Conservation (phyloP, 2,113 vertebrate species). For the Turdus rufiventris region DNA sequence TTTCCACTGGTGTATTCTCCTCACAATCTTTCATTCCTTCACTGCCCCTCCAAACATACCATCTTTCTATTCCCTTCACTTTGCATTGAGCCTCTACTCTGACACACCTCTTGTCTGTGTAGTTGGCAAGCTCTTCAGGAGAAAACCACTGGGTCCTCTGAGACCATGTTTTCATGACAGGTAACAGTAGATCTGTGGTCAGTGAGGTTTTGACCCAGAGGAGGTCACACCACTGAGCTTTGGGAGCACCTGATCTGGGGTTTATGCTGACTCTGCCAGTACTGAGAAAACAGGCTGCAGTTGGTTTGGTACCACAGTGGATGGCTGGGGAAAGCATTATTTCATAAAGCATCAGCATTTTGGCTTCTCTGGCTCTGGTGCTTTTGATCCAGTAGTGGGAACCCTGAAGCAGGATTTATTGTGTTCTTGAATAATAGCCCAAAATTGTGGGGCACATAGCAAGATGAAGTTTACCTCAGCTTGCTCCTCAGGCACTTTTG, state of each 20-base stretch:
- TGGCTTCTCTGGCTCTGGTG: background rate
- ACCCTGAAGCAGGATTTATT: slow-evolving; percentile 25
- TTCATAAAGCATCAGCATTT: background rate
- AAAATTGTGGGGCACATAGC: background rate
- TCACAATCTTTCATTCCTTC: background rate
- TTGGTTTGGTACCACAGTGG: background rate
- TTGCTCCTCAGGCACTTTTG: slow-evolving; percentile 29
- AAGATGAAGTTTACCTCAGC: background rate
- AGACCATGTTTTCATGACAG: background rate
- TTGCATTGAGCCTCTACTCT: background rate
- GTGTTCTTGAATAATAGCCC: slow-evolving; percentile 1
- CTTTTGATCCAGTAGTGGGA: slow-evolving; percentile 27
- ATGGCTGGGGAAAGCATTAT: background rate
- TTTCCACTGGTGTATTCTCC: background rate
- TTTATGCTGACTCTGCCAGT: background rate
- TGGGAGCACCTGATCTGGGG: background rate
- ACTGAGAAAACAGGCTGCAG: background rate
- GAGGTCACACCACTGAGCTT: background rate
- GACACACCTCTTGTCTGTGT: background rate
- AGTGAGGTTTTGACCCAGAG: background rate
- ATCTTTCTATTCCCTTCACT: background rate
- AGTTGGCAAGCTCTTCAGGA: background rate
- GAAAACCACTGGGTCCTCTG: background rate
- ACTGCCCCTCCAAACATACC: background rate
- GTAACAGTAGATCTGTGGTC: background rate